Evolutionary conservation across 2,113 vertebrate genomes (phyloP), one percentile per base, ranked within the genome.

Genomic region (Eira barbara): DNA sequence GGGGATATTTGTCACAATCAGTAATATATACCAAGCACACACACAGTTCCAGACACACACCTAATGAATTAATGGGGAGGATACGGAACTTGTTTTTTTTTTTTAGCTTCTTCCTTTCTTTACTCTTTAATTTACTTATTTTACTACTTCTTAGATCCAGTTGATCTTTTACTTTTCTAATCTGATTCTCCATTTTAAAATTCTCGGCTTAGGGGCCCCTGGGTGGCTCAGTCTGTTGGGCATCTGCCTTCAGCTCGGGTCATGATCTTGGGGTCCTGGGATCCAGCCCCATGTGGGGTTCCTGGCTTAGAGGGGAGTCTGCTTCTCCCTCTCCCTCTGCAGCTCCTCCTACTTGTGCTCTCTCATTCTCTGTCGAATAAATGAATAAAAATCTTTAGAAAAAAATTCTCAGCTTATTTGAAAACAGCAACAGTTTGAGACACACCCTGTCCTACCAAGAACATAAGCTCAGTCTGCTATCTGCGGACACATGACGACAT

Each of bases 391-490:
- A 34, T 34, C 63, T 67, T 34, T 3, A 3, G 17, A 67, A 67
- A 63, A 47, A 91, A 95, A 85, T 87, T 59, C 55, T 93, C 84
- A 89, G 87, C 42, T 94, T 84, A 84, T 87, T 9, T 95, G 80
- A 97, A 95, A 98, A 96, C 27, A 96, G 89, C 27, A 67, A n/a
- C 61, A 57, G 49, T 86, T 65, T 1, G 25, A 96, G 95, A 73
- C 96, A 98, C 97, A 90, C 98, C 94, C 97, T 97, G 81, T 65
- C 89, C 92, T 86, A 91, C 74, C 74, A 92, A 78, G 36, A 87
- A 47, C 57, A 88, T 34, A 93, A 94, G 86, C 63, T 96, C 83
- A 96, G 69, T 49, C 34, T 93, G 84, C 97, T 97, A 85, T 97
- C 98, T 96, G 80, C 1, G 11, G 92, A 96, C 92, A 84, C 63